Evolutionary conservation across 2,888 invertebrate genomes (phyloP), one percentile per base, ranked within the genome.

Genomic region (Strigamia maritima): DNA sequence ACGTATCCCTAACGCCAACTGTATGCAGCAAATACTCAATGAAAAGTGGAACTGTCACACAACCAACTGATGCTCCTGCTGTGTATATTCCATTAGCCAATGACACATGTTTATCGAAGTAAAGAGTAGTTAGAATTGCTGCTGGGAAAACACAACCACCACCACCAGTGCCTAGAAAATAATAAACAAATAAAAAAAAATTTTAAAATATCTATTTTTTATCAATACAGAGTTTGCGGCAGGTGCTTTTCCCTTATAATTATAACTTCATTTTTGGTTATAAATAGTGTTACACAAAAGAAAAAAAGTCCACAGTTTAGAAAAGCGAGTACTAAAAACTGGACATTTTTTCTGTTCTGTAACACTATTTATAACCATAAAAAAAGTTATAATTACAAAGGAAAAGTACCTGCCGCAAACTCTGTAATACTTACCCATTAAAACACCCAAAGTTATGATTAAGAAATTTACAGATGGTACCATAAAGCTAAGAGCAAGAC

Each of bases 51-150:
- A 19, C 24, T 3, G 12, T 24, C 2, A 77, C 26, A 49, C 49
- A 16, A 22, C 77, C 77, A 7, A 77, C 12, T 12, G 77, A 77
- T 22, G 77, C 77, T 19, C 77, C 77, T 24, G 49, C 77, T 22
- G 77, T 77, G 49, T 40, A 49, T 14, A 77, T 22, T 19, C 77
- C 77, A 54, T 77, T 77, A 12, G 77, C 77, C 19, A 77, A 19
- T 16, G 77, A 77, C 14, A 77, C 26, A 3, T 26, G 77, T 16
- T 44, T 40, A 7, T 19, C 31, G 28, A 77, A 77, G 31, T 77
- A 77, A 22, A 49, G 26, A 3, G 77, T 77, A 3, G 77, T 77
- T 1, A 77, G 26, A 49, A 77, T 54, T 16, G 19, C 16, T 14
- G 49, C 16, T 10, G 77, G 77, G 19, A 77, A 49, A 1, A 77